Percentiles rank a stretch among this genome's conserved stretches.
phyloP scores from a whole-genome alignment of 2,888 invertebrate species.

The Epistrophe eligans region DNA sequence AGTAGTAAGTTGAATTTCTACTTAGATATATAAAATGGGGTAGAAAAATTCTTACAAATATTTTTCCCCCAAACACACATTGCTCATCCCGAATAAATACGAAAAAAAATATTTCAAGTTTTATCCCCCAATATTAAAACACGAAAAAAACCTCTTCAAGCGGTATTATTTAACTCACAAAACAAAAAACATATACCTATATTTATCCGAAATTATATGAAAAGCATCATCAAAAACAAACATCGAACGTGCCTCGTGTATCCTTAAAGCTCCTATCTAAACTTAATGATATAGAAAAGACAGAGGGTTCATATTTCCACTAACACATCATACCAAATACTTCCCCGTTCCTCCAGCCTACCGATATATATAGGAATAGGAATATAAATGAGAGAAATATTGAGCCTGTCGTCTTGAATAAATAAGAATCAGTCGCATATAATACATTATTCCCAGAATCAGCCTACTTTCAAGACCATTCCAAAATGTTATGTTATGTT shows the following conservation, averaged over 20 bases:
- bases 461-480: constrained; percentile 8
- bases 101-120: neutral
- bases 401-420: constrained; percentile 38
- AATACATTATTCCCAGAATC: constrained; percentile 29
- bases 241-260: constrained; percentile 10
- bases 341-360: neutral
- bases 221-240: constrained; percentile 23
- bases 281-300: neutral
- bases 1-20: no score
- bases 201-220: constrained; percentile 9
- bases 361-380: neutral
- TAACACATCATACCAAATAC: neutral
- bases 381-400: constrained; percentile 32
- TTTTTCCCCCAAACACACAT: neutral
- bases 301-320: constrained; percentile 17
- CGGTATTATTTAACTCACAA: neutral
- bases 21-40: no score
- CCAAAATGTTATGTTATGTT: neutral
- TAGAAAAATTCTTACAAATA: neutral
- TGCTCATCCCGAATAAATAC: neutral
- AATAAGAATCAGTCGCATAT: constrained; percentile 34
- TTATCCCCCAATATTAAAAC: neutral
- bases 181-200: neutral
- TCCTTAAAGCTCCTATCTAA: neutral
- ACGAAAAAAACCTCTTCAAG: neutral